Conservation (phyloP, 2,113 vertebrate genomes). For the Ictalurus punctatus region DNA sequence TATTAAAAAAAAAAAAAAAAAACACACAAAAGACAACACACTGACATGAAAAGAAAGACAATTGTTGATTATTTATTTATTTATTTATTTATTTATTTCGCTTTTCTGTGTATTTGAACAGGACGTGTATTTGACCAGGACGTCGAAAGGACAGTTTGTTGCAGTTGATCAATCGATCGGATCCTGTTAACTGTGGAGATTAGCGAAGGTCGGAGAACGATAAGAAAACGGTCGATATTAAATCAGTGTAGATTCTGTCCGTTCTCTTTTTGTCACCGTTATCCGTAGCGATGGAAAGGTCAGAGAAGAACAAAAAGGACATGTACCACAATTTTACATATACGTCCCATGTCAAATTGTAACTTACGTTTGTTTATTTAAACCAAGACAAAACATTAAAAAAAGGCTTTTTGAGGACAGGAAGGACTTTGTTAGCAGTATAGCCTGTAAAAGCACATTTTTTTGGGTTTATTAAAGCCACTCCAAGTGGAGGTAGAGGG, state of each 20-base stretch:
- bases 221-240: constrained; percentile 1
- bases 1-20: no score
- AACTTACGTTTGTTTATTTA: not conserved
- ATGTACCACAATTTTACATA: not conserved
- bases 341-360: not conserved
- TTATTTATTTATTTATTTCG: not conserved
- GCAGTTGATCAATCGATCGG: not conserved
- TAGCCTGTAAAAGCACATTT: not conserved
- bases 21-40: no score
- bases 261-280: not conserved
- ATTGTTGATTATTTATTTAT: no score
- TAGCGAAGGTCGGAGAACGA: not conserved
- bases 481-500: not conserved
- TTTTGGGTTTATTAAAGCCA: not conserved
- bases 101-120: not conserved
- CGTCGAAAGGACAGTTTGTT: not conserved
- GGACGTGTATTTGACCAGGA: not conserved
- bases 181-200: not conserved
- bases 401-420: not conserved
- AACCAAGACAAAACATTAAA: not conserved
- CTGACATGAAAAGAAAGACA: no score
- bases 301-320: not conserved
- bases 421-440: not conserved
- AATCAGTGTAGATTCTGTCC: not conserved
- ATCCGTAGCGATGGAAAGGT: not conserved